Evolutionary conservation across 2,113 vertebrate species (phyloP).

Genomic region (Synchiropus splendidus): DNA sequence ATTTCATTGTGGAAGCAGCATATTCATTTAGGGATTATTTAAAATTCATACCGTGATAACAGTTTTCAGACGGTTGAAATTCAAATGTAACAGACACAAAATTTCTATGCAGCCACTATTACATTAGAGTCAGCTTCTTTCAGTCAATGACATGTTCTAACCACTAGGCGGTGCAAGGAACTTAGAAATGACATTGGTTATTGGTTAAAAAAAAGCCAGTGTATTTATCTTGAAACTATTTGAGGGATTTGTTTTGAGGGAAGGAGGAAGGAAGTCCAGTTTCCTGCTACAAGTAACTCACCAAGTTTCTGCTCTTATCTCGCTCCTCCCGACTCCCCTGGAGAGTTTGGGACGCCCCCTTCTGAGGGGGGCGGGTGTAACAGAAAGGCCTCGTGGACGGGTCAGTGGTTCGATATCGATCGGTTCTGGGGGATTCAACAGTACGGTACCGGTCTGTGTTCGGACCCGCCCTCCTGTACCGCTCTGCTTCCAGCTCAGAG

Average conservation of each 20-base stretch:
- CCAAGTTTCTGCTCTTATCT: conserved; percentile 78
- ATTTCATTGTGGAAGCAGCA: no score
- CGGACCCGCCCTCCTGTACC: conserved; percentile 56
- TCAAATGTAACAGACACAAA: no score
- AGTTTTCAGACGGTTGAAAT: no score
- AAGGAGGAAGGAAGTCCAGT: conserved; percentile 14
- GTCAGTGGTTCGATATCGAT: conserved; percentile 48
- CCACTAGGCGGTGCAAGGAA: no score
- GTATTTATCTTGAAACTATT: conserved; percentile 1
- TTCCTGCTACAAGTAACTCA: conserved; percentile 71
- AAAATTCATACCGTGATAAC: no score
- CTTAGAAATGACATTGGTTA: conserved; percentile 2
- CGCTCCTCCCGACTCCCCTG: conserved; percentile 82
- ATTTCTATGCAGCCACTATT: no score
- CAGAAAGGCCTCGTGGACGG: conserved; percentile 58
- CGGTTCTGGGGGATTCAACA: conserved; percentile 40
- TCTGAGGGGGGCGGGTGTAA: conserved; percentile 75
- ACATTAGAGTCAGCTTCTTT: no score
- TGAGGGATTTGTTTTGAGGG: background rate
- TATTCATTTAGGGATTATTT: no score
- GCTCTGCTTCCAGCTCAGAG: conserved; percentile 73
- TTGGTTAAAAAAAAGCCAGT: conserved; percentile 7
- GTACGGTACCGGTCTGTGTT: conserved; percentile 55
- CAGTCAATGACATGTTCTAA: no score
- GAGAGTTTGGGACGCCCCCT: conserved; percentile 66